Conservation (phyloP, 2,113 vertebrate species). For the human (Homo sapiens) region GRCh38 chr2:239500001-239500500, state of each 20-base stretch:
- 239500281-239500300: not conserved
- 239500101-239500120: slow-evolving; percentile 8
- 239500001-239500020: not conserved
- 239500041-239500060: accelerated
- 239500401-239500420: accelerated
- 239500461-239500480: not conserved
- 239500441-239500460: not conserved
- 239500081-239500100: not conserved
- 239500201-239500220: not conserved
- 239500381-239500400: not conserved
- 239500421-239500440: not conserved
- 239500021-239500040: not conserved
- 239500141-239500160: not conserved
- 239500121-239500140: slow-evolving; percentile 39
- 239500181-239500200: not conserved
- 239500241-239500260: not conserved
- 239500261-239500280: slow-evolving; percentile 14
- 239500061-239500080: accelerated
- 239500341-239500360: not conserved
- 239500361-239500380: not conserved
- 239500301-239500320: slow-evolving; percentile 17
- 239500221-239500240: not conserved
- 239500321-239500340: not conserved
- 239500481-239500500: accelerated
- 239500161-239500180: not conserved